Percentiles rank a stretch among this genome's conserved stretches.
Evolutionary conservation across 2,113 vertebrate genomes (phyloP).

Genomic region (Stigmatopora nigra): DNA sequence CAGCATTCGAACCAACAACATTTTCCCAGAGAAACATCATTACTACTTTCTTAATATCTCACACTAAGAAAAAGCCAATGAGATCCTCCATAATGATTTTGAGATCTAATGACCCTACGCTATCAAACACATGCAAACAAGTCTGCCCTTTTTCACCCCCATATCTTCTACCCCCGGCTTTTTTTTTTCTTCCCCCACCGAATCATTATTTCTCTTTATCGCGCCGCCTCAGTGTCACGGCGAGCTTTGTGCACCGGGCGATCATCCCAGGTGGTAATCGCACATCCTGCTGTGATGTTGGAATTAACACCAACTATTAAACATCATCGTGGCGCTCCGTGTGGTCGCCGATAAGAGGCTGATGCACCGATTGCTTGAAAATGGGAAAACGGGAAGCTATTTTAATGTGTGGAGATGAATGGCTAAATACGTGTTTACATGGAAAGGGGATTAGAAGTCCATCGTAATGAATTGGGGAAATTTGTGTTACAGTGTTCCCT

Average conservation of each 20-base stretch:
- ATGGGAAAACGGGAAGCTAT: conserved; percentile 11
- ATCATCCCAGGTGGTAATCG: conserved; percentile 31
- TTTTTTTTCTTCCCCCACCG: too few species aligned
- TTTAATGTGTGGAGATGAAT: conserved; percentile 23
- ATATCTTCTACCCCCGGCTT: conserved; percentile 2
- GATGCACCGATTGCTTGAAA: neutral
- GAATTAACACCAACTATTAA: conserved; percentile 42
- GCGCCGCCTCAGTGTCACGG: conserved; percentile 32
- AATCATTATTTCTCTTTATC: conserved; percentile 44
- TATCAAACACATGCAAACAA: conserved; percentile 32
- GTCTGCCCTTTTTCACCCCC: neutral
- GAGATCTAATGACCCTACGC: conserved; percentile 35
- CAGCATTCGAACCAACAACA: conserved; percentile 30
- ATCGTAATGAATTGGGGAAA: too few species aligned
- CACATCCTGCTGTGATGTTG: conserved; percentile 38
- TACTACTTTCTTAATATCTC: conserved; percentile 37
- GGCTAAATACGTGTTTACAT: conserved; percentile 19
- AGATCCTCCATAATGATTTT: conserved; percentile 42
- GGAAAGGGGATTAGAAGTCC: too few species aligned
- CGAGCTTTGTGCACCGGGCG: conserved; percentile 28
- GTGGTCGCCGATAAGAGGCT: conserved; percentile 13
- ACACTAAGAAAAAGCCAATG: conserved; percentile 25
- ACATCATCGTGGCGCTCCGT: conserved; percentile 21
- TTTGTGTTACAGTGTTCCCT: too few species aligned
- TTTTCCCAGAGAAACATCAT: conserved; percentile 43